phyloP scores from a whole-genome alignment of 2,113 vertebrate genomes.

The Colinus virginianus region DNA sequence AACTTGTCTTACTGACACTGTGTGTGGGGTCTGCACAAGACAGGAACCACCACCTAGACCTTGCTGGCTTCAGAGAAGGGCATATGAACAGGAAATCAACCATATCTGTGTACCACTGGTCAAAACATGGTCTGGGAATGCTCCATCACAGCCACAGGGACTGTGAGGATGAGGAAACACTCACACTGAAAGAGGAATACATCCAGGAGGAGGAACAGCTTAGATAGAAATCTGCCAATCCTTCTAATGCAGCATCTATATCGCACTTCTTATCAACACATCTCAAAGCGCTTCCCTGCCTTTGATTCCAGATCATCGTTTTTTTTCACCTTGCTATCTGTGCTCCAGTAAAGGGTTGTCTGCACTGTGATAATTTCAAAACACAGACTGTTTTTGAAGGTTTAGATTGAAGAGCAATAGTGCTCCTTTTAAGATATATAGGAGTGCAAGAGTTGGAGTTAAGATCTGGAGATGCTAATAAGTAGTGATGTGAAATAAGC shows the following conservation, averaged over 20 bases:
- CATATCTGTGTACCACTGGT: not conserved
- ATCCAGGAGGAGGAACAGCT: slow-evolving; percentile 40
- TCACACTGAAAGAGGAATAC: not conserved
- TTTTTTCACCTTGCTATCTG: slow-evolving; percentile 31
- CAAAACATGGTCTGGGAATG: accelerated
- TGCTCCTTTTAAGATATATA: not conserved
- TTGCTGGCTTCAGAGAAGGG: not conserved
- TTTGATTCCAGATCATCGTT: slow-evolving; percentile 48
- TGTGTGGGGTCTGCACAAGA: accelerated
- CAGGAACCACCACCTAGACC: not conserved
- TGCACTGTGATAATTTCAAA: slow-evolving; percentile 14
- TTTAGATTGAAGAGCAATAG: not conserved
- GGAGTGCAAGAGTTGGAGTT: not conserved
- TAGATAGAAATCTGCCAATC: slow-evolving; percentile 50
- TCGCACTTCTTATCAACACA: slow-evolving; percentile 1
- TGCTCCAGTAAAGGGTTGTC: not conserved
- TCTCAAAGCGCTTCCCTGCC: slow-evolving; percentile 25
- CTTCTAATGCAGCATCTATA: slow-evolving; percentile 4
- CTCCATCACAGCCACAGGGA: not conserved
- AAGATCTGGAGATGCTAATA: not conserved
- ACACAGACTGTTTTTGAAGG: slow-evolving; percentile 32
- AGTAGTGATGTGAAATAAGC: not conserved
- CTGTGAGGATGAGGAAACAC: not conserved
- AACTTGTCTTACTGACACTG: not conserved
- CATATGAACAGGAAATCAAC: not conserved